Conservation (phyloP, 2,888 invertebrate species). For the Chirona hameri region DNA sequence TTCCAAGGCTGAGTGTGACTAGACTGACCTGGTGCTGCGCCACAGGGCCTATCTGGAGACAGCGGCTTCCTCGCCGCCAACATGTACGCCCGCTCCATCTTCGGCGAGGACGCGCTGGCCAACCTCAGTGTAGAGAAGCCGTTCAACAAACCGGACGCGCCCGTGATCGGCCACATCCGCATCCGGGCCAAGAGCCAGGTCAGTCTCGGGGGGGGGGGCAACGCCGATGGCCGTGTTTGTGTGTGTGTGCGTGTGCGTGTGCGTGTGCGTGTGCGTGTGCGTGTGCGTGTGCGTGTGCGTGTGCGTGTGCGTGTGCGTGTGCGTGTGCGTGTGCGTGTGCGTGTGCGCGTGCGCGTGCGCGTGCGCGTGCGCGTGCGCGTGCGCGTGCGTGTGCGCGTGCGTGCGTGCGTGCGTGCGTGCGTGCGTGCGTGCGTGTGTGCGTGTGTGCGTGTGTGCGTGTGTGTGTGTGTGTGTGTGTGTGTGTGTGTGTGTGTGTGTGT, state of each 20-base stretch:
- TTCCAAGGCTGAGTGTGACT: no score
- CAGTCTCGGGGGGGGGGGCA: slow-evolving; percentile 37
- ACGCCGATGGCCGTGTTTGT: background rate
- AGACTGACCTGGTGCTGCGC: slow-evolving; percentile 24
- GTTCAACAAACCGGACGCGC: slow-evolving; percentile 76
- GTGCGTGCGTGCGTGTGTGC: background rate
- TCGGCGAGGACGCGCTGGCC: slow-evolving; percentile 97
- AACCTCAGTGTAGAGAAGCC: slow-evolving; percentile 98
- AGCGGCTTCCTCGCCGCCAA: slow-evolving; percentile 99
- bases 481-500: background rate
- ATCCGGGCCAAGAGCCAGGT: slow-evolving; percentile 98
- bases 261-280: background rate
- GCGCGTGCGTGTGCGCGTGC: no score
- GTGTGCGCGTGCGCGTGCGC: no score
- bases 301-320: background rate
- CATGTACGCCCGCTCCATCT: slow-evolving; percentile 95
- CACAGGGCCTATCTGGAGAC: slow-evolving; percentile 85
- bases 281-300: background rate
- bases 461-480: background rate
- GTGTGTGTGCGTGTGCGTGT: background rate
- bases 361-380: no score
- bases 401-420: background rate
- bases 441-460: background rate
- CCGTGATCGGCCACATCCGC: slow-evolving; percentile 94
- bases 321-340: background rate